Base-by-base conservation (phyloP, 2,113 vertebrate species). In the Hippocampus comes region DNA sequence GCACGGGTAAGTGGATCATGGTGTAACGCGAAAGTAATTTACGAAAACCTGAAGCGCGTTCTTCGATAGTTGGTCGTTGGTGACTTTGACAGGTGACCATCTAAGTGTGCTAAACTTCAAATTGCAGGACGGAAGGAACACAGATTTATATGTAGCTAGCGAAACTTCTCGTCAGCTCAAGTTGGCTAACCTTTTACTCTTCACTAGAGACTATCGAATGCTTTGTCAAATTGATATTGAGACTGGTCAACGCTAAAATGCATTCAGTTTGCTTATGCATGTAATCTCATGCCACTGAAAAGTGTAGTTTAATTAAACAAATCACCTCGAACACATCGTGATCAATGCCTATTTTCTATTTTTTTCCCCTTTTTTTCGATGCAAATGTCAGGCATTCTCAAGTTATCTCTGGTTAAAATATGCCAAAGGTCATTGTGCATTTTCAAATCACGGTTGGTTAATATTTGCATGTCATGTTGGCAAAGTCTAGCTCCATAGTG, bases 1-100 rank as follows among this genome's bases (percentile, higher is more conserved):
- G 60, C 78, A 78, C 80, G 78, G 95, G 95, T 96, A 81, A 67
- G 89, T 73, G 1, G 27, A 4, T 30, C 17, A 5, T 34, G 15
- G 2, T 20, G 3, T 21, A 18, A 30, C 17, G 9, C 2, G 14
- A 49, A 43, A 14, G 3, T 4, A 11, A 3, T 67, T 27, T 49
- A 9, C 21, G 8, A 2, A 53, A 6, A 43, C 12, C 7, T 49
- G 4, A 18, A 49, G 2, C 34, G 17, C 17, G 9, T 11, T 38
- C 21, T 9, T n/a, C 41, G n/a, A n/a, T n/a, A 38, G 46, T 18
- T 20, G 46, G 15, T 23, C n/a, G 34, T 41, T 74, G 70, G 68
- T 55, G 6, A 1, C 2, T 61, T 23, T 66, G 78, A 75, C 71
- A 72, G 77, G 75, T 76, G 78, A 76, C 67, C 5, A 42, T 27